Conservation (phyloP, 2,113 vertebrate genomes). For the Paracanthobrama guichenoti region DNA sequence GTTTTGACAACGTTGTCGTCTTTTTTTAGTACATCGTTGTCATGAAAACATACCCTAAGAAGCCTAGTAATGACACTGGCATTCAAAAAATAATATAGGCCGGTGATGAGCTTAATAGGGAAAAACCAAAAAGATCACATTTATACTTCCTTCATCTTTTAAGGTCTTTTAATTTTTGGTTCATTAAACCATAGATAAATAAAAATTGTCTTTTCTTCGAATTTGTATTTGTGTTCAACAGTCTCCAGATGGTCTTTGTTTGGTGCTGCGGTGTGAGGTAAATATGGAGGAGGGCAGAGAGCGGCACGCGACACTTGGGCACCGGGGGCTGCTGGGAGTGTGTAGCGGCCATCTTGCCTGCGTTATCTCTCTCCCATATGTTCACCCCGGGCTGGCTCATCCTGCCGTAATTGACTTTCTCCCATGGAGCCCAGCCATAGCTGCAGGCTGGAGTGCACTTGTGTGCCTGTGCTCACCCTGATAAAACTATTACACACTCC, state of each 20-base stretch:
- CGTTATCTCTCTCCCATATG: constrained; percentile 63
- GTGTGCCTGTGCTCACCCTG: constrained; percentile 59
- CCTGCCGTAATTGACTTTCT: constrained; percentile 62
- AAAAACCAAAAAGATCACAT: background rate
- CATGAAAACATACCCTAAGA: background rate
- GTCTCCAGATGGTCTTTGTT: constrained; percentile 52
- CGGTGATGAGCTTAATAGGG: too few relatives aligned
- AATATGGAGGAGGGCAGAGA: constrained; percentile 51
- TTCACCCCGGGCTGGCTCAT: constrained; percentile 60
- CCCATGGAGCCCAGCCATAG: constrained; percentile 62
- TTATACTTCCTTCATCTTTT: background rate
- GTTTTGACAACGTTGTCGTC: too few relatives aligned
- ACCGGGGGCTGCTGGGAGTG: constrained; percentile 48
- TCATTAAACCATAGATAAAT: constrained; percentile 4
- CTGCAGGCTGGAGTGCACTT: constrained; percentile 60
- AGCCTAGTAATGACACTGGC: background rate
- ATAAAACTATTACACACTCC: constrained; percentile 63
- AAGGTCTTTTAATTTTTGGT: background rate
- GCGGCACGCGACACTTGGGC: constrained; percentile 42
- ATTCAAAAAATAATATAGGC: background rate
- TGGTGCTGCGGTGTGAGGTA: constrained; percentile 47
- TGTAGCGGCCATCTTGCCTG: constrained; percentile 55
- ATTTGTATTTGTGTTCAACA: constrained; percentile 33
- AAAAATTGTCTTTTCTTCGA: background rate
- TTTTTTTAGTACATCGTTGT: too few relatives aligned